Base-by-base conservation (phyloP, 1,140 invertebrate species). In the Lordiphosa stackelbergi region DNA sequence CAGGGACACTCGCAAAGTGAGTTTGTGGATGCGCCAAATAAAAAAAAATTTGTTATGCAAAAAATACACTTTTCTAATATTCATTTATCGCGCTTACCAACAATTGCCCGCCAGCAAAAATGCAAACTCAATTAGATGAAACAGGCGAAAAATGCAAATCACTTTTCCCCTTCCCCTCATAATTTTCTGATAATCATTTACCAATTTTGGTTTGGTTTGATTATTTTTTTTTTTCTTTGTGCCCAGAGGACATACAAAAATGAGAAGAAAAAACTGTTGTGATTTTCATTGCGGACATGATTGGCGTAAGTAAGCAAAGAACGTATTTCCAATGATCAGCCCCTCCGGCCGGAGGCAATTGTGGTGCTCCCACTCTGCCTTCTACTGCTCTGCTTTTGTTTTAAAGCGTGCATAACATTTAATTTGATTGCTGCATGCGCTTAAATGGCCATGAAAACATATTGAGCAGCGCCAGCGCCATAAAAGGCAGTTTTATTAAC, bases 401-500 rank as follows among this genome's bases (percentile, higher is more conserved):
- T 74, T 70, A 81, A 81, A 74, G 74, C 70, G 64, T 66, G 66
- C 74, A 79, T 81, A 81, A 71, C 75, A 83, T 81, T 79, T 79
- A 79, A 81, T 79, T 81, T 79, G 74, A 79, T 81, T 81, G 75
- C 74, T 68, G 71, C 74, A 79, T 75, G 70, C 75, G 66, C 75
- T 69, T 62, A 71, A 79, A 79, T 75, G 66, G 58, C 77, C 74
- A 81, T 79, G 75, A 79, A 79, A 79, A 81, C 74, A 81, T 79
- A 79, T 79, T 81, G 75, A 81, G 74, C 71, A 64, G 55, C 71
- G 56, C 57, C 12, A 16, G 11, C 1, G 22, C 74, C 75, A 79
- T 79, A 81, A 79, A 78, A 79, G 71, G 41, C 74, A 74, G 75
- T 74, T 79, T 81, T 79, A 79, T 79, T 81, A 71, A 81, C 74